A percentile compares a stretch with the other conserved stretches of the same genome.
Conservation (phyloP, 1,140 invertebrate species). For the Drosophila kanapiae region DNA sequence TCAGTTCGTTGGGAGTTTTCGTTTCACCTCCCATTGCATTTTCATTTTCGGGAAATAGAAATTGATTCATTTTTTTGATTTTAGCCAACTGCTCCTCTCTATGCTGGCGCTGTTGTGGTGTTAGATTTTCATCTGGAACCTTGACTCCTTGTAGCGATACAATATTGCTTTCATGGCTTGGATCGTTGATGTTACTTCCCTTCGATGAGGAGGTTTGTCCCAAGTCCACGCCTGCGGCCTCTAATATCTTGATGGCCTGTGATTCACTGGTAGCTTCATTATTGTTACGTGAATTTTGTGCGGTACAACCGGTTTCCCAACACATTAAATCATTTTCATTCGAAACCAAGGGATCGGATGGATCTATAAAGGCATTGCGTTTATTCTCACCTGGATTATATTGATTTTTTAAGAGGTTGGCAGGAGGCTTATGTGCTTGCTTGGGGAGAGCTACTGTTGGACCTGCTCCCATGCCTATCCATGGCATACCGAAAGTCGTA, state of each 20-base stretch:
- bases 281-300: conserved; percentile 34
- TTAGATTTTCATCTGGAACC: conserved; percentile 98
- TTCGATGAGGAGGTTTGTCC: conserved; percentile 39
- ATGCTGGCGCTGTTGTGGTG: conserved; percentile 97
- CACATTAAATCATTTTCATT: conserved; percentile 77
- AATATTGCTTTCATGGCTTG: conserved; percentile 81
- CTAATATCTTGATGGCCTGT: conserved; percentile 64
- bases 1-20: conserved; percentile 41
- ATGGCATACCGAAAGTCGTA: conserved; percentile 58
- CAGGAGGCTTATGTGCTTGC: conserved; percentile 30
- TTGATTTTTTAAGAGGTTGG: conserved; percentile 38
- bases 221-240: conserved; percentile 65
- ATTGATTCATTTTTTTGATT: conserved; percentile 96
- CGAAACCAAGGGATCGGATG: conserved; percentile 62
- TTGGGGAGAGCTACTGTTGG: conserved; percentile 21
- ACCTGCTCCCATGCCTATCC: conserved; percentile 35
- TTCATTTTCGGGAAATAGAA: conserved; percentile 93
- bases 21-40: conserved; percentile 18
- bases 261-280: conserved; percentile 38
- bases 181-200: conserved; percentile 27
- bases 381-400: conserved; percentile 46
- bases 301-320: conserved; percentile 56
- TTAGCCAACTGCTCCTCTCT: conserved; percentile 96
- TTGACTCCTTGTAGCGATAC: conserved; percentile 92
- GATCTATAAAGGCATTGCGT: conserved; percentile 81